A percentile compares a stretch with the other conserved stretches of the same genome.
phyloP scores from a whole-genome alignment of 2,888 invertebrate genomes.

The Cantharis nigra region DNA sequence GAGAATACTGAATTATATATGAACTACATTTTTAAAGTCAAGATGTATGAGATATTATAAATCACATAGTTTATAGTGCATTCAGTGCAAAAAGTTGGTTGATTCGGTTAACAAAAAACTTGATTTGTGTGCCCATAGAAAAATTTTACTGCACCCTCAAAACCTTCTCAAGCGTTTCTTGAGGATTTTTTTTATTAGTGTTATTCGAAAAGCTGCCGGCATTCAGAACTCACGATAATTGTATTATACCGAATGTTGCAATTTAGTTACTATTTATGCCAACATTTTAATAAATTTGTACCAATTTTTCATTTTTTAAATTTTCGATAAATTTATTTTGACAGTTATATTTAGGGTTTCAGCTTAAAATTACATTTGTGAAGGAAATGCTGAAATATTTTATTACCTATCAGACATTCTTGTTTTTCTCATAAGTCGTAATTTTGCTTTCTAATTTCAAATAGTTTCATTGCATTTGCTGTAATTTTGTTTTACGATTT shows the following conservation, averaged over 20 bases:
- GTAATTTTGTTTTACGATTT: no score
- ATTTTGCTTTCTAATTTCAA: neutral
- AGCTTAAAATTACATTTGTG: neutral
- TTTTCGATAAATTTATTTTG: neutral
- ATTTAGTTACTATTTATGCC: neutral
- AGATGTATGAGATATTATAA: slow-evolving; percentile 32
- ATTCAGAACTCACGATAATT: neutral
- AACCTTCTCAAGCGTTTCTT: slow-evolving; percentile 6
- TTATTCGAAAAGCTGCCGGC: neutral
- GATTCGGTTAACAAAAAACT: slow-evolving; percentile 24
- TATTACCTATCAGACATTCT: neutral
- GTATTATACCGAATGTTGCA: neutral
- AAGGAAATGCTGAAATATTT: neutral
- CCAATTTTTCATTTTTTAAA: neutral
- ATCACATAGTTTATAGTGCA: slow-evolving; percentile 33
- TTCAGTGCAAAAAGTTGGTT: slow-evolving; percentile 34
- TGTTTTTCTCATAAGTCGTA: neutral
- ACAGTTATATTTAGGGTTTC: neutral
- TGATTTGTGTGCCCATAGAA: slow-evolving; percentile 33
- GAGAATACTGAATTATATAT: slow-evolving; percentile 19
- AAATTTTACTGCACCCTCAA: slow-evolving; percentile 25
- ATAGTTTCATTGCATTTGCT: neutral
- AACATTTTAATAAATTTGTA: neutral
- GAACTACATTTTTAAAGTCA: slow-evolving; percentile 24
- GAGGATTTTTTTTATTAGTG: slow-evolving; percentile 1